Evolutionary conservation across 2,888 invertebrate species (phyloP), one percentile per base, ranked within the genome.

Genomic region (Stenotaenia linearis): DNA sequence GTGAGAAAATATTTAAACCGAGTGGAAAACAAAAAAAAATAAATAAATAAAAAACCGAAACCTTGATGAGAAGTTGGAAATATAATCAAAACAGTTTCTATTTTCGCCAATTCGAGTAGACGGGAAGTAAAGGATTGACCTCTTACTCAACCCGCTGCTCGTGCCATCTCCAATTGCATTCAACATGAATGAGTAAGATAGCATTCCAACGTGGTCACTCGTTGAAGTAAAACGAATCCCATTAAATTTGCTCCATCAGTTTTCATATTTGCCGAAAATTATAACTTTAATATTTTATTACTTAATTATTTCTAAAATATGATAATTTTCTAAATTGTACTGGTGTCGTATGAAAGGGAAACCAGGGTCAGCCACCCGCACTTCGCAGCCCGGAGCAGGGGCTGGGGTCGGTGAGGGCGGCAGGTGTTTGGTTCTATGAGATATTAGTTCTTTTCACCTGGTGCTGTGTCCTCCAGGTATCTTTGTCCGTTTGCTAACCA

Each of bases 181-280:
- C 69, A 69, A 69, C 69, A 69, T 69, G 69, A 69, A 69, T 69
- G 69, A 69, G 69, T 69, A 69, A 69, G 69, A 69, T 69, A 69
- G 28, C 69, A 69, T 69, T 69, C 69, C 69, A 28, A 69, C 69
- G 69, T 69, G 69, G 69, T 69, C 23, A 23, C 25, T 69, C 69
- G 69, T 69, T 69, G 28, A 69, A 25, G 69, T 69, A 69, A 69
- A 69, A 69, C 69, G 28, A 28, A 69, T 69, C 10, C 15, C 28
- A 69, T 69, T 69, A 69, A 28, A 28, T 69, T 28, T 28, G 69
- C 28, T 69, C 69, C 69, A 28, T 12, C 28, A 28, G 28, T 69
- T 69, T 69, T n/a, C 25, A 25, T 28, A 15, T 69, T 69, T 69
- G 56, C 21, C 10, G 56, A 23, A 56, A 56, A 56, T 10, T 9